These are phyloP conservation scores for Notamacropus eugenii DNA, from an alignment of 2,797 vertebrate species.

Conservation along the genomic window DNA sequence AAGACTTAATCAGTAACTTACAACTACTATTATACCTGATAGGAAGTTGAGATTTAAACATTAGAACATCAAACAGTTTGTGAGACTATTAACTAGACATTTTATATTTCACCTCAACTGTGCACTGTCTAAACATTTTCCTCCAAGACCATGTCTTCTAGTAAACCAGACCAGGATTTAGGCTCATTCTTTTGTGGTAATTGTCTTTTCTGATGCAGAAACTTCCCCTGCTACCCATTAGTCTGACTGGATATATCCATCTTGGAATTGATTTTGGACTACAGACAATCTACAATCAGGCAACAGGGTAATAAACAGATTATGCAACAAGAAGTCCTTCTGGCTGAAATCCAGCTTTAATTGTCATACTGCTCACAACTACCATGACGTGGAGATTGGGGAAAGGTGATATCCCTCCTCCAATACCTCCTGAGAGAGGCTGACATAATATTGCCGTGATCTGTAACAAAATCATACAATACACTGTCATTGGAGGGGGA, in stretches of 20 bases:
- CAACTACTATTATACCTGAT: too few relatives aligned
- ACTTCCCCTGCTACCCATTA: background rate
- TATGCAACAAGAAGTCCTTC: background rate
- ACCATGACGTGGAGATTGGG: background rate
- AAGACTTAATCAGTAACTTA: too few relatives aligned
- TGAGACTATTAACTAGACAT: background rate
- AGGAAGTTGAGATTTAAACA: too few relatives aligned
- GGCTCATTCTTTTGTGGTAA: background rate
- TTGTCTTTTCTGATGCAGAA: background rate
- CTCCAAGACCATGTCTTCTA: background rate
- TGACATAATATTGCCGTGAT: background rate
- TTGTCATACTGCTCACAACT: background rate
- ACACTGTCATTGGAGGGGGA: background rate
- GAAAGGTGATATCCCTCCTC: background rate
- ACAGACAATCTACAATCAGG: background rate
- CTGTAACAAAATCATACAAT: background rate
- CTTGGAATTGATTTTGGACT: background rate
- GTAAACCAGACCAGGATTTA: background rate
- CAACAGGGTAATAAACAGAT: background rate
- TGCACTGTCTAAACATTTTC: background rate
- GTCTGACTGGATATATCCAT: background rate
- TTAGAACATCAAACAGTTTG: background rate
- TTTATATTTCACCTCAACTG: background rate
- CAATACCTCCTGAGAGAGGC: background rate
- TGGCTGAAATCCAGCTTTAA: background rate